Percentiles rank a stretch among this genome's conserved stretches.
Conservation (phyloP, 2,888 invertebrate species). For the Ellobium chinense region DNA sequence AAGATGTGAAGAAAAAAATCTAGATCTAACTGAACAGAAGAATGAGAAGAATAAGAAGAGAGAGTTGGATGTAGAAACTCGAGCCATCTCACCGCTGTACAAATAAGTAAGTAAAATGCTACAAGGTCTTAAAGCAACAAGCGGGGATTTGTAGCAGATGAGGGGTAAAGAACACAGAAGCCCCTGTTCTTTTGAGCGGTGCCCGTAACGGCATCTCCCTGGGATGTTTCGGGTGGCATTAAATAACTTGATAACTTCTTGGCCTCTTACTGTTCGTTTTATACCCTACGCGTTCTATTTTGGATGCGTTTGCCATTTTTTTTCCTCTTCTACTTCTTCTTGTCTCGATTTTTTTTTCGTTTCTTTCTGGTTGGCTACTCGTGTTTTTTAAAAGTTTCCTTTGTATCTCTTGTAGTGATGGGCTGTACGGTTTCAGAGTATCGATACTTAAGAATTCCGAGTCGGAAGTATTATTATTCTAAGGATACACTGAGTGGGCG, state of each 20-base stretch:
- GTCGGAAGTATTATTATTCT: no score
- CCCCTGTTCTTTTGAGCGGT: conserved; percentile 24
- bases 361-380: no score
- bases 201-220: neutral
- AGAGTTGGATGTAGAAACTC: neutral
- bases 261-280: neutral
- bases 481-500: no score
- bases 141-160: conserved; percentile 15
- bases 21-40: neutral
- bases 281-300: neutral
- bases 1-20: neutral
- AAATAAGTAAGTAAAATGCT: conserved; percentile 16
- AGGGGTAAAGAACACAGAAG: neutral
- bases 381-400: no score
- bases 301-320: neutral
- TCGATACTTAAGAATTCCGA: no score
- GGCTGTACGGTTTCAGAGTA: no score
- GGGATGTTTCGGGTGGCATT: conserved; percentile 17
- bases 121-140: conserved; percentile 23
- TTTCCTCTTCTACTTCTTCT: neutral
- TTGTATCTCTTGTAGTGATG: no score
- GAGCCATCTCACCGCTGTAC: neutral
- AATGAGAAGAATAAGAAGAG: neutral
- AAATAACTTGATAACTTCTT: conserved; percentile 7
- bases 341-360: neutral